Base-by-base conservation (phyloP, 1,140 invertebrate genomes). In the Ceratosolen solmsi region DNA sequence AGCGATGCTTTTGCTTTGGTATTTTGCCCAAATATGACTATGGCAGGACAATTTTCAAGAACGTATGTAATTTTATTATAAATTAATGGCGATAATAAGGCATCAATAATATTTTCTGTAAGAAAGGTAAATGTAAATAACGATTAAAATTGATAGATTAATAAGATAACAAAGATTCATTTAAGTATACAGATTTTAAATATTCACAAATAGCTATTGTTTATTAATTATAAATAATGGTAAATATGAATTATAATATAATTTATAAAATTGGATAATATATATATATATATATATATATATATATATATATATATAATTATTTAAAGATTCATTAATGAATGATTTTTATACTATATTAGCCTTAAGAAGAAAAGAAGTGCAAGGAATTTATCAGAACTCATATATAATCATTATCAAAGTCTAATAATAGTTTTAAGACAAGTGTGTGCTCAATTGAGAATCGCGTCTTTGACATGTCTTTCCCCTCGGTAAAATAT, bases 1-100 rank as follows among this genome's bases (percentile, higher is more conserved):
- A 97, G 89, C 17, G 94, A 89, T 5, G 95, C 95, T 87, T 95
- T 95, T 0, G 95, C 94, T 84, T 94, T 93, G 38, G 92, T 93
- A 79, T 93, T 94, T 86, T 95, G 94, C 9, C 96, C 96, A 85
- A 96, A 92, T 58, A 96, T 89, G 13, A 97, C 92, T 63, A 96
- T 90, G 4, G 93, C 93, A 15, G 93, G 92, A 3, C 90, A 89
- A 56, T 92, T 92, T 72, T 91, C 87, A 51, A 93, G 89, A 54
- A 94, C 92, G 70, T 93, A 91, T 54, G 90, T 90, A 3, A 94
- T 90, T 80, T 89, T 89, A 51, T 90, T 85, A 5, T 92, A 87
- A 17, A 92, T 91, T 77, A 93, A 88, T 7, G 92, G 88, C 46
- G 93, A 93, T 87, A 92, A 51, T 82, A 93, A 85, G 83, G 92